Evolutionary conservation across 2,797 vertebrate species (phyloP).

Genomic region (Gambusia yucatana): DNA sequence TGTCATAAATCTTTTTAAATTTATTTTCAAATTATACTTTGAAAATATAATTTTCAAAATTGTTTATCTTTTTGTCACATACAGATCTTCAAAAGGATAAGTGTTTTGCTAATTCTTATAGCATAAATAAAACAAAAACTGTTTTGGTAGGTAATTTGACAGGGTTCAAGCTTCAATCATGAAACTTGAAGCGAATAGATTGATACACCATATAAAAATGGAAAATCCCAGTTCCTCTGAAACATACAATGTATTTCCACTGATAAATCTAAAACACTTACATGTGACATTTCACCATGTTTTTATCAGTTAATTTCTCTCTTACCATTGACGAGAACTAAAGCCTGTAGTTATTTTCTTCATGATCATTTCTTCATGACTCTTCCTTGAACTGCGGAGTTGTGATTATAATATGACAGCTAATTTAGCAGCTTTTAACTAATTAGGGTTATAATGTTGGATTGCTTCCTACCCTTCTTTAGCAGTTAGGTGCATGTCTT

Average conservation of each 20-base stretch:
- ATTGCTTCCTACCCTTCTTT: constrained; percentile 71
- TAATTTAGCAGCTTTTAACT: background rate
- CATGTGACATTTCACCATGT: background rate
- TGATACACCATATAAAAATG: too few relatives aligned
- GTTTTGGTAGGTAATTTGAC: background rate
- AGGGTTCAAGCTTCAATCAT: background rate
- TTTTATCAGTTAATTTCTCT: background rate
- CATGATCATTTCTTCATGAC: background rate
- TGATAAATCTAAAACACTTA: background rate
- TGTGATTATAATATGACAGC: background rate
- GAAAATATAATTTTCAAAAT: background rate
- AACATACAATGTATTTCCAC: background rate
- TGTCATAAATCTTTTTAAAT: background rate
- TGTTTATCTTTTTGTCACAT: background rate
- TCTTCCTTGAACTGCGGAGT: background rate
- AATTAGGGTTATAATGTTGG: background rate
- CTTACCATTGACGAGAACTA: background rate
- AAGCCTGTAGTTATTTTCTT: background rate
- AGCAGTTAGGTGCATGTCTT: constrained; percentile 59
- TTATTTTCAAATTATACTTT: background rate
- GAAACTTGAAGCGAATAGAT: background rate
- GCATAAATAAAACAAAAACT: background rate
- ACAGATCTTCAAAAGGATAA: background rate
- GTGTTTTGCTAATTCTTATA: background rate
- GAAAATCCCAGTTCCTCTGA: background rate